phyloP scores from a whole-genome alignment of 2,797 vertebrate species.

The Apogon talboti region DNA sequence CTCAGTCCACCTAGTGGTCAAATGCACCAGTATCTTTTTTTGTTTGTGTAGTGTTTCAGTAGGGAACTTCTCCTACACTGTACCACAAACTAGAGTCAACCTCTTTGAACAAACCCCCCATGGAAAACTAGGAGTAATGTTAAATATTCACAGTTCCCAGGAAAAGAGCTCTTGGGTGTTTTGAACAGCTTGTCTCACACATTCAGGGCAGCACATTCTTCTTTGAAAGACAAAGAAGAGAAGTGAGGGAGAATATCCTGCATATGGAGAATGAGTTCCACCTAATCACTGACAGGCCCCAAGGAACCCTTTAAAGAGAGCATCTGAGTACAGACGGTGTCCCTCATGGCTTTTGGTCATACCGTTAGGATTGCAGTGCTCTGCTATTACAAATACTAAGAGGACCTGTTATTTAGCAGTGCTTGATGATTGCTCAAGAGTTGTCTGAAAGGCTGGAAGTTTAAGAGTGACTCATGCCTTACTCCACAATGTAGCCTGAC shows the following conservation, averaged over 20 bases:
- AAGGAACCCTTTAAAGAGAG: constrained; percentile 15
- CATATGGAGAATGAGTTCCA: constrained; percentile 9
- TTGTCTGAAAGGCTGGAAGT: constrained; percentile 56
- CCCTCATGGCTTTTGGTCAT: constrained; percentile 14
- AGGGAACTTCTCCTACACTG: constrained; percentile 13
- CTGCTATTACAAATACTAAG: background rate
- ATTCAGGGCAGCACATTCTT: constrained; percentile 5
- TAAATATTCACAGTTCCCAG: constrained; percentile 13
- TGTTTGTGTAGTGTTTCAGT: constrained; percentile 21
- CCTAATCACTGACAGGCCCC: constrained; percentile 3
- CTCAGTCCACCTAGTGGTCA: constrained; percentile 79
- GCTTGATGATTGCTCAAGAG: constrained; percentile 44
- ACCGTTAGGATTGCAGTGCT: constrained; percentile 4
- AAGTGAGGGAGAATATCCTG: background rate
- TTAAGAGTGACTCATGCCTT: constrained; percentile 60
- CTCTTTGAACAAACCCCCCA: constrained; percentile 5
- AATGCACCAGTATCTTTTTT: constrained; percentile 15
- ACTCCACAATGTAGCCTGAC: constrained; percentile 65
- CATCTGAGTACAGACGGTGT: constrained; percentile 2
- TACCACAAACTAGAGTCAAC: constrained; percentile 16
- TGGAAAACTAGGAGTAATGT: constrained; percentile 8
- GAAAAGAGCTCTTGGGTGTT: constrained; percentile 5
- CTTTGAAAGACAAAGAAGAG: background rate
- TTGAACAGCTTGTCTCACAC: constrained; percentile 12
- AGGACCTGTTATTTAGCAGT: background rate